phyloP scores from a whole-genome alignment of 2,888 invertebrate species.

The Escarpia spicata region DNA sequence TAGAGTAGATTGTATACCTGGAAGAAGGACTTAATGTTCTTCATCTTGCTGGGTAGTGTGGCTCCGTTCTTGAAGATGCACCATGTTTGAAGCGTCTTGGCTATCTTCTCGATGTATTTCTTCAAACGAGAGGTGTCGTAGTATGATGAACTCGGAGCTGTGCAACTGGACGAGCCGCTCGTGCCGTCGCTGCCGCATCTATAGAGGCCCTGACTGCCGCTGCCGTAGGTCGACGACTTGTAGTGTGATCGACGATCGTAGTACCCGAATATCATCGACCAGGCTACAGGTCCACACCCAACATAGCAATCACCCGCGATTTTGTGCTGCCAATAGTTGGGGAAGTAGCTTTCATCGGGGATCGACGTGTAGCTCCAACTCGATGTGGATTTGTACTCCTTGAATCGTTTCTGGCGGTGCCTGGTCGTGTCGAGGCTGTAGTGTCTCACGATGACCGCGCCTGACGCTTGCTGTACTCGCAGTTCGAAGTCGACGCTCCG shows the following conservation, averaged over 20 bases:
- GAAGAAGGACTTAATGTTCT: slow-evolving; percentile 32
- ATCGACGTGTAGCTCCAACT: background rate
- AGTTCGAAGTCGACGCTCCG: background rate
- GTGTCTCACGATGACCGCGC: background rate
- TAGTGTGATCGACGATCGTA: slow-evolving; percentile 35
- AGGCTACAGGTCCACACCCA: background rate
- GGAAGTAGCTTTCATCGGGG: background rate
- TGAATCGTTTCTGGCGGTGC: slow-evolving; percentile 2
- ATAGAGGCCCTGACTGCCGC: slow-evolving; percentile 29
- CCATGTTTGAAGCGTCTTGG: background rate
- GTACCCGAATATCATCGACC: slow-evolving; percentile 13
- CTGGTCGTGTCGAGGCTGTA: background rate
- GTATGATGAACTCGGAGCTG: slow-evolving; percentile 25
- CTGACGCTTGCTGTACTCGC: background rate
- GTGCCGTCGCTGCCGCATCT: slow-evolving; percentile 35
- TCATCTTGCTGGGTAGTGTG: slow-evolving; percentile 28
- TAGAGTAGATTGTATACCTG: slow-evolving; percentile 23
- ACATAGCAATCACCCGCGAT: background rate
- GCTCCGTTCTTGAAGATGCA: background rate
- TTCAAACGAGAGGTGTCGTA: slow-evolving; percentile 25
- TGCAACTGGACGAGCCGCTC: slow-evolving; percentile 27
- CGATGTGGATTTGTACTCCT: background rate
- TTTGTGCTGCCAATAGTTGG: background rate
- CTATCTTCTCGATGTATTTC: background rate
- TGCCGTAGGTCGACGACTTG: slow-evolving; percentile 21